phyloP scores from a whole-genome alignment of 2,888 invertebrate genomes.

The Metallyticus violacea region DNA sequence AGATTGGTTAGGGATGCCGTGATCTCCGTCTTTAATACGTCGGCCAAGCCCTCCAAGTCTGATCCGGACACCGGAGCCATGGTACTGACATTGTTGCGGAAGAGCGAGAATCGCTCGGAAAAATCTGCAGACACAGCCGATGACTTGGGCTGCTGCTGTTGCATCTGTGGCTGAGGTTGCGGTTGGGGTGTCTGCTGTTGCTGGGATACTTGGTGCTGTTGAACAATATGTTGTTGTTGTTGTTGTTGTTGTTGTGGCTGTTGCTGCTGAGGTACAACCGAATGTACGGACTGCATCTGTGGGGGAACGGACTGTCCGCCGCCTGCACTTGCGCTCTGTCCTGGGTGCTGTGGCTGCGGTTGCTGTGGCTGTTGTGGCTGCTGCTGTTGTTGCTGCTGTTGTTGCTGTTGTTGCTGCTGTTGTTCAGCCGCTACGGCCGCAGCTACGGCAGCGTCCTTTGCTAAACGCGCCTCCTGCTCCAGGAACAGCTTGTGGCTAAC shows the following conservation, averaged over 20 bases:
- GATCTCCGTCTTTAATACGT: conserved; percentile 86
- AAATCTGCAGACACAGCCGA: conserved; percentile 52
- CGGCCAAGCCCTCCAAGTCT: conserved; percentile 86
- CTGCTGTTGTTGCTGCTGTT: conserved; percentile 48
- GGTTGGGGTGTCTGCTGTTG: conserved; percentile 44
- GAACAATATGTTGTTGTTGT: neutral
- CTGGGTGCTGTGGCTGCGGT: conserved; percentile 53
- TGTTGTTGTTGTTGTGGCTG: conserved; percentile 47
- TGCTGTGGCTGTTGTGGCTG: conserved; percentile 53
- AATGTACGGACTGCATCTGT: conserved; percentile 33
- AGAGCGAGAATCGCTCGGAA: conserved; percentile 73
- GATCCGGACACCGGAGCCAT: conserved; percentile 62
- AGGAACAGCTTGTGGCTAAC: conserved; percentile 74
- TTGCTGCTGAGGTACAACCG: conserved; percentile 43
- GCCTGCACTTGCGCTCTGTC: conserved; percentile 53
- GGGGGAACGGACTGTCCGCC: conserved; percentile 16
- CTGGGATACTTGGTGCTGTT: conserved; percentile 37
- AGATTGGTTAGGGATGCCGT: conserved; percentile 77
- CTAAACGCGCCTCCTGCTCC: conserved; percentile 75
- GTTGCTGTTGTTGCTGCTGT: conserved; percentile 49
- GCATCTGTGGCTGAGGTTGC: conserved; percentile 45
- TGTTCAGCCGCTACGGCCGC: conserved; percentile 35
- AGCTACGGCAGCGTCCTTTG: conserved; percentile 49
- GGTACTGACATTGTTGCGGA: conserved; percentile 60
- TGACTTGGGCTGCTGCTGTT: conserved; percentile 41